Conservation (phyloP, 1,140 invertebrate genomes). For the Chymomyza costata region DNA sequence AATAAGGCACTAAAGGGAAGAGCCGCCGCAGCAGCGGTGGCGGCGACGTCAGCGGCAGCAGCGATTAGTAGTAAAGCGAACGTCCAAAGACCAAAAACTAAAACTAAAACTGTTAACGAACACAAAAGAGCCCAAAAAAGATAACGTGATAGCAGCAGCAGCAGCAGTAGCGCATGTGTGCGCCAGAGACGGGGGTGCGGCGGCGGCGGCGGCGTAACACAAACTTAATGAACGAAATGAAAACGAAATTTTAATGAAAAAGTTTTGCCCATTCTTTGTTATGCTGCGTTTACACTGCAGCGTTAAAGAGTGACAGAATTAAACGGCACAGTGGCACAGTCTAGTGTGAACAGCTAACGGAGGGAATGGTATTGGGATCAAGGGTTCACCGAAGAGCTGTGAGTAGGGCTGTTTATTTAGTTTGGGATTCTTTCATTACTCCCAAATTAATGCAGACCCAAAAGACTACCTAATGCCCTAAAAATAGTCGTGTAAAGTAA, state of each 20-base stretch:
- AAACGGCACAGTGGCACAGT: too few relatives aligned
- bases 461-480: too few relatives aligned
- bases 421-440: too few relatives aligned
- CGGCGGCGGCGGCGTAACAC: slow-evolving; percentile 4
- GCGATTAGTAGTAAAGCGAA: too few relatives aligned
- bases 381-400: too few relatives aligned
- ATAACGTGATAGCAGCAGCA: slow-evolving; percentile 24
- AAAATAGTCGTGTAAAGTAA: too few relatives aligned
- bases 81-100: slow-evolving; percentile 20
- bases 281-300: too few relatives aligned
- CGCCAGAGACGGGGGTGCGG: slow-evolving; percentile 4
- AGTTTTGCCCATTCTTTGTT: slow-evolving; percentile 35
- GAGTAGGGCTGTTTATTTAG: slow-evolving; percentile 1
- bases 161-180: background rate
- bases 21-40: background rate
- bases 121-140: slow-evolving; percentile 39
- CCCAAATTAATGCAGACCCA: too few relatives aligned
- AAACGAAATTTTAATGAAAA: slow-evolving; percentile 70
- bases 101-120: slow-evolving; percentile 63
- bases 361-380: too few relatives aligned
- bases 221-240: slow-evolving; percentile 57
- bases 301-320: too few relatives aligned
- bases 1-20: slow-evolving; percentile 25
- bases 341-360: too few relatives aligned
- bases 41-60: slow-evolving; percentile 15